A percentile compares a stretch with the other conserved stretches of the same genome.
Conservation (phyloP, 2,888 invertebrate species). For the Mythimna loreyi region DNA sequence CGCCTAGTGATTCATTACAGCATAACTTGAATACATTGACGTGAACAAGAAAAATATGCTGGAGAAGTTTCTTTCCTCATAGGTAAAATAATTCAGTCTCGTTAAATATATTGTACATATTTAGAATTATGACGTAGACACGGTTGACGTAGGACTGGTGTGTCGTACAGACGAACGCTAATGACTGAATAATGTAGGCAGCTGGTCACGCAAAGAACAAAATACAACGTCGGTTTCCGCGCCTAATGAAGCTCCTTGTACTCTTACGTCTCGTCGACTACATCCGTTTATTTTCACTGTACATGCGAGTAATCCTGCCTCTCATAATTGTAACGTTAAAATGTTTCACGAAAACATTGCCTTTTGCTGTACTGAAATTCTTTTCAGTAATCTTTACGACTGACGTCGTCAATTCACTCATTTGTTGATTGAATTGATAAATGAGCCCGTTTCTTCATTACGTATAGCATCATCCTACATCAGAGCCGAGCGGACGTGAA, state of each 20-base stretch:
- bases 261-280: conserved; percentile 67
- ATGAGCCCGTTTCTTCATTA: conserved; percentile 34
- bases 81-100: conserved; percentile 15
- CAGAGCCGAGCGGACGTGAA: conserved; percentile 69
- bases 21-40: conserved; percentile 17
- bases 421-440: conserved; percentile 53
- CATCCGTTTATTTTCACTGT: conserved; percentile 67
- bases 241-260: conserved; percentile 74
- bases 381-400: conserved; percentile 13
- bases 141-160: conserved; percentile 63
- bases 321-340: conserved; percentile 7
- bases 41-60: conserved; percentile 19
- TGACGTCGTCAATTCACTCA: conserved; percentile 49
- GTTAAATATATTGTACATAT: conserved; percentile 6
- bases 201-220: conserved; percentile 79
- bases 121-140: conserved; percentile 64
- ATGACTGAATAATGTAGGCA: conserved; percentile 81
- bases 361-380: not conserved
- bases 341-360: conserved; percentile 3
- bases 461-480: conserved; percentile 54
- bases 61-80: conserved; percentile 30
- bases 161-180: conserved; percentile 71
- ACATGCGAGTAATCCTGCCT: conserved; percentile 57
- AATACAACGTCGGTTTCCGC: conserved; percentile 73
- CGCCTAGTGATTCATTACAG: conserved; percentile 46